A percentile compares a stretch with the other conserved stretches of the same genome.
phyloP scores from a whole-genome alignment of 2,113 vertebrate species.

The Meles meles region DNA sequence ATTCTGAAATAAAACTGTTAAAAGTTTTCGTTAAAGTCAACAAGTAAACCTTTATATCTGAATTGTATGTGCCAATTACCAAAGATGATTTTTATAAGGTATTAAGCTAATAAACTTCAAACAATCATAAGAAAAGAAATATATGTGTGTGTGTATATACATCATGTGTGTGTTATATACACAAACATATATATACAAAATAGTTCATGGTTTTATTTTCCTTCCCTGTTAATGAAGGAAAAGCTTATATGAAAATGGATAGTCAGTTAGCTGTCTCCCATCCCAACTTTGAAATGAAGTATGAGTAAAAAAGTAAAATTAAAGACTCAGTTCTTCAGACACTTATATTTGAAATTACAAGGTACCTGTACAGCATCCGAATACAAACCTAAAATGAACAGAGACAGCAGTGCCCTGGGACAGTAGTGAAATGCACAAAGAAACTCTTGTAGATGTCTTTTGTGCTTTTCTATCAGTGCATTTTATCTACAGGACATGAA shows the following conservation, averaged over 20 bases:
- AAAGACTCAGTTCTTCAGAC: slow-evolving; percentile 27
- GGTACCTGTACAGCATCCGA: neutral
- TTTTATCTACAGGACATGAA: neutral
- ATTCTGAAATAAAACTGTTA: slow-evolving; percentile 41
- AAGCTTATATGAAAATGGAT: neutral
- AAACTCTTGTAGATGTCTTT: neutral
- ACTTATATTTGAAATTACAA: neutral
- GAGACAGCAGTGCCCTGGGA: neutral
- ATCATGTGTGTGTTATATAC: neutral
- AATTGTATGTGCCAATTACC: slow-evolving; percentile 32
- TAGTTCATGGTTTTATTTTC: neutral
- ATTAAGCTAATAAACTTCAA: slow-evolving; percentile 31
- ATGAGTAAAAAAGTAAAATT: neutral
- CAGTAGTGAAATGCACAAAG: slow-evolving; percentile 54
- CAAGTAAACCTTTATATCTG: neutral
- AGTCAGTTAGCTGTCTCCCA: neutral
- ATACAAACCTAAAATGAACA: neutral
- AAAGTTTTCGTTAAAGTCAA: slow-evolving; percentile 44
- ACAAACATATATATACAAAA: neutral
- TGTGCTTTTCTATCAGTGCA: slow-evolving; percentile 56
- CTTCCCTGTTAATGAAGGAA: slow-evolving; percentile 25
- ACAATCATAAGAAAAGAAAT: neutral
- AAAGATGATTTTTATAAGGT: neutral
- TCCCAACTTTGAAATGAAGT: neutral
- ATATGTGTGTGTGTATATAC: neutral